phyloP scores from a whole-genome alignment of 2,888 invertebrate genomes.

The Abrostola tripartita region DNA sequence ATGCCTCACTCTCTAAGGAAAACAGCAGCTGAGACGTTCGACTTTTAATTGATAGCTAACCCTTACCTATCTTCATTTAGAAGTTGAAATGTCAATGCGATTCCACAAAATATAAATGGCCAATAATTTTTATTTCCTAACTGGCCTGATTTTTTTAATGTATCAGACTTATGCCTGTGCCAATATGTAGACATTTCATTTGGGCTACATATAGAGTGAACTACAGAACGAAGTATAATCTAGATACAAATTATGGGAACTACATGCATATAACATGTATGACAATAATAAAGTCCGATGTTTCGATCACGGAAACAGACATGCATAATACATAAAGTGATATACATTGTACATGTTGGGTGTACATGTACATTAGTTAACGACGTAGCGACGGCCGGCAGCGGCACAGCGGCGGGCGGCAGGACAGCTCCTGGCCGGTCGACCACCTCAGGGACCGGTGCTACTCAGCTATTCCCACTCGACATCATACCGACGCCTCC shows the following conservation, averaged over 20 bases:
- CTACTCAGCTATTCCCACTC: slow-evolving; percentile 72
- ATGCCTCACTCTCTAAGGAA: slow-evolving; percentile 73
- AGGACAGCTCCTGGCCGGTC: slow-evolving; percentile 54
- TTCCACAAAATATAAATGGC: slow-evolving; percentile 13
- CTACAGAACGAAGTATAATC: too few species aligned
- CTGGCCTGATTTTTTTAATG: too few species aligned
- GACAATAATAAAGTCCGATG: slow-evolving; percentile 7
- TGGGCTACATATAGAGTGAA: too few species aligned
- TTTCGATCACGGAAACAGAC: slow-evolving; percentile 34
- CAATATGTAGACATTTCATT: too few species aligned
- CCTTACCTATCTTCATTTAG: slow-evolving; percentile 40
- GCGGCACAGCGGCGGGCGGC: slow-evolving; percentile 27
- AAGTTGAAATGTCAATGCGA: slow-evolving; percentile 17
- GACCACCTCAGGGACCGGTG: slow-evolving; percentile 68
- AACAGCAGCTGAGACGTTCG: slow-evolving; percentile 81
- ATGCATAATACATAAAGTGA: slow-evolving; percentile 41
- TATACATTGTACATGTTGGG: slow-evolving; percentile 51
- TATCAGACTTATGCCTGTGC: too few species aligned
- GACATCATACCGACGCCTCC: slow-evolving; percentile 78
- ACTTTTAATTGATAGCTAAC: slow-evolving; percentile 81
- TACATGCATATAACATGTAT: too few species aligned
- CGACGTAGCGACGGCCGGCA: slow-evolving; percentile 52
- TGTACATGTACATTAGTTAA: slow-evolving; percentile 63
- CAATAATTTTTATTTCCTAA: too few species aligned
- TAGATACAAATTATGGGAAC: too few species aligned